phyloP scores from a whole-genome alignment of 2,888 invertebrate species.

The Catotricha subobsoleta region DNA sequence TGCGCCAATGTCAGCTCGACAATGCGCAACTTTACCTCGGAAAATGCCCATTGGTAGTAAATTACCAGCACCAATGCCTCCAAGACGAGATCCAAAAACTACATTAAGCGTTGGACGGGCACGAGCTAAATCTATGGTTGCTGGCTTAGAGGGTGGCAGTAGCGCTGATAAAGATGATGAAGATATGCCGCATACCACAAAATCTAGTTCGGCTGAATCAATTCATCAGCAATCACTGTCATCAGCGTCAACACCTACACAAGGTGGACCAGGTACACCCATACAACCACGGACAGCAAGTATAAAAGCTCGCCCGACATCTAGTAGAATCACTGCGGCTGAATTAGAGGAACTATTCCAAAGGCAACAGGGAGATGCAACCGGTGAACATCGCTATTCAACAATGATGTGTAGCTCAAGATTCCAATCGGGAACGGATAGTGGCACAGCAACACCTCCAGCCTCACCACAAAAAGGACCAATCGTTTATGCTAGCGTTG shows the following conservation, averaged over 20 bases:
- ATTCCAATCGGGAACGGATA: slow-evolving; percentile 43
- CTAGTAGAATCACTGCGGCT: slow-evolving; percentile 73
- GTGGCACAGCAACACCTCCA: slow-evolving; percentile 41
- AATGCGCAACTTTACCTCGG: slow-evolving; percentile 71
- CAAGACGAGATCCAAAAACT: slow-evolving; percentile 84
- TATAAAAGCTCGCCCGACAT: slow-evolving; percentile 73
- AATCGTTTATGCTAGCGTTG: slow-evolving; percentile 78
- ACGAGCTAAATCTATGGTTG: slow-evolving; percentile 82
- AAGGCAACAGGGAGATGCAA: slow-evolving; percentile 52
- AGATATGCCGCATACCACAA: slow-evolving; percentile 46
- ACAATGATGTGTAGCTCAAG: slow-evolving; percentile 57
- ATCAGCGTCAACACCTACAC: slow-evolving; percentile 30
- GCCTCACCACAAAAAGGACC: slow-evolving; percentile 47
- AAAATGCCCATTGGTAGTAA: slow-evolving; percentile 46
- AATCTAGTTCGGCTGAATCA: slow-evolving; percentile 68
- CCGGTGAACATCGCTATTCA: slow-evolving; percentile 32
- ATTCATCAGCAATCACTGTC: slow-evolving; percentile 38
- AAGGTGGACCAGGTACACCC: slow-evolving; percentile 38
- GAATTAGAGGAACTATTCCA: slow-evolving; percentile 88
- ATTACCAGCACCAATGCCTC: slow-evolving; percentile 77
- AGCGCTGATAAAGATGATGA: slow-evolving; percentile 41
- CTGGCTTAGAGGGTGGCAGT: slow-evolving; percentile 55
- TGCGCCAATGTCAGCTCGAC: slow-evolving; percentile 35
- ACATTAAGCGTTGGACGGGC: slow-evolving; percentile 85
- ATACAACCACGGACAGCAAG: slow-evolving; percentile 74